phyloP scores from a whole-genome alignment of 2,888 invertebrate genomes.

The Zootermopsis nevadensis region DNA sequence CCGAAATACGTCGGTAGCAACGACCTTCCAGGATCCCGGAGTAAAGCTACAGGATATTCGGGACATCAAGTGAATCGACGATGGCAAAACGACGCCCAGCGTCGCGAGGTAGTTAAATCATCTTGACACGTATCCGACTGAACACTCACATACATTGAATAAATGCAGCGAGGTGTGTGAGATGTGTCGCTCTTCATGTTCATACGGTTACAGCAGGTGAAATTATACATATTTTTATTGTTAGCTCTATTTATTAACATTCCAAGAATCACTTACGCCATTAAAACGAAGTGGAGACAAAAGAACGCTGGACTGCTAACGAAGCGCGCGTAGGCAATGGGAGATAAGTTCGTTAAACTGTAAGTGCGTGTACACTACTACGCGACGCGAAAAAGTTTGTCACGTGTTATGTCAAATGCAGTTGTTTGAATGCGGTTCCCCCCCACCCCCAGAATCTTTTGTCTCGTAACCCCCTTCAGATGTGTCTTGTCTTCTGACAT shows the following conservation, averaged over 20 bases:
- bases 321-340: background rate
- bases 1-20: no score
- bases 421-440: no score
- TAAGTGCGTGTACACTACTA: background rate
- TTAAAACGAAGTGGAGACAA: conserved; percentile 6
- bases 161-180: background rate
- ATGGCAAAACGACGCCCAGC: no score
- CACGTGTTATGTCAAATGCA: background rate
- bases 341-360: background rate
- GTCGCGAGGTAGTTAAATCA: no score
- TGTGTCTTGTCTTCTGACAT: no score
- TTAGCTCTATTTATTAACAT: conserved; percentile 9
- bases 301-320: conserved; percentile 9
- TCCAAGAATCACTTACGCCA: conserved; percentile 13
- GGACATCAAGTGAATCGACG: no score
- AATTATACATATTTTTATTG: background rate
- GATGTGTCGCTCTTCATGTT: background rate
- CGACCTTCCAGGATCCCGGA: no score
- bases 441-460: no score
- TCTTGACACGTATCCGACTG: no score
- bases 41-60: no score
- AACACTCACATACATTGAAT: no score
- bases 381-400: background rate
- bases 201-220: background rate
- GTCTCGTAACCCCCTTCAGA: no score